Conservation (phyloP, 2,888 invertebrate genomes). For the Parnassius smintheus region DNA sequence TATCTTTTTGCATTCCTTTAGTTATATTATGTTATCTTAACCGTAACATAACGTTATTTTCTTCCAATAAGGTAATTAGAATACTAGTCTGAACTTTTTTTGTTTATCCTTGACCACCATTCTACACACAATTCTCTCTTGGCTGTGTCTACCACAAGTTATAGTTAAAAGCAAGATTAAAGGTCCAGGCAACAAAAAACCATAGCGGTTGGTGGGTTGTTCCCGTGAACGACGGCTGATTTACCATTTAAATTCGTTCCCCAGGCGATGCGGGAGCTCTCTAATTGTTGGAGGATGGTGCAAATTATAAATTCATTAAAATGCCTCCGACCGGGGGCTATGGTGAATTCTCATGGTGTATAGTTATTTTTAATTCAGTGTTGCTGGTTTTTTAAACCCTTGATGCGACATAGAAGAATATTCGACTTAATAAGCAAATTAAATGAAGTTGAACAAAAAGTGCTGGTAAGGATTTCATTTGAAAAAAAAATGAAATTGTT, state of each 20-base stretch:
- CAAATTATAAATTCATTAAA: conserved; percentile 75
- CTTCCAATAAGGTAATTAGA: no score
- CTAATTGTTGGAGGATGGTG: conserved; percentile 56
- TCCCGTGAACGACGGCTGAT: conserved; percentile 39
- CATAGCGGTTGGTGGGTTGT: conserved; percentile 28
- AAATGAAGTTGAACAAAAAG: no score
- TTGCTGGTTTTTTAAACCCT: not conserved
- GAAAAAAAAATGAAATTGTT: no score
- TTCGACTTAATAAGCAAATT: no score
- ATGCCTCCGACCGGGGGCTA: conserved; percentile 42
- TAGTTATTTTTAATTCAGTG: conserved; percentile 32
- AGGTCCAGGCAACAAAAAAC: conserved; percentile 25
- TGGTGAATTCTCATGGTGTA: conserved; percentile 40
- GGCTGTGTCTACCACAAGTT: not conserved
- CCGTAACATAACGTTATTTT: no score
- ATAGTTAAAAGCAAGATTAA: conserved; percentile 22
- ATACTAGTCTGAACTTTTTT: no score
- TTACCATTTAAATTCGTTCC: conserved; percentile 62
- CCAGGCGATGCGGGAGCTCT: conserved; percentile 51
- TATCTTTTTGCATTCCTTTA: no score
- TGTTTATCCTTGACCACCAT: no score
- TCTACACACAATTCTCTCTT: not conserved
- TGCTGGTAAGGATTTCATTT: no score
- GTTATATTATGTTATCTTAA: no score
- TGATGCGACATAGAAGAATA: not conserved